These are phyloP conservation scores for Neolamprologus toae DNA, from an alignment of 2,113 vertebrate genomes.

Conservation along the genomic window DNA sequence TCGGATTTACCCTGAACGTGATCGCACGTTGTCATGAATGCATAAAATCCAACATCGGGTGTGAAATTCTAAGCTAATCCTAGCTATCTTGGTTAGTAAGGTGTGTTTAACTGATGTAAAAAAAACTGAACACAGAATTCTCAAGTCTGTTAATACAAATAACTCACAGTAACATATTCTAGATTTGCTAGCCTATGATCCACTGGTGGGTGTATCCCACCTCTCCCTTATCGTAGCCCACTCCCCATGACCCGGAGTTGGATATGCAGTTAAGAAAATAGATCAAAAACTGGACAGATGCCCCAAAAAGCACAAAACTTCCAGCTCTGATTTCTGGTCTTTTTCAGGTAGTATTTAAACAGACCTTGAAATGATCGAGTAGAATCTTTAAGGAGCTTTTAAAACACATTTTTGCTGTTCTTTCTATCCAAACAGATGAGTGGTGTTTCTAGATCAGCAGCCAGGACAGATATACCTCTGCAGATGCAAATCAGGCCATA, in stretches of 20 bases:
- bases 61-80: neutral
- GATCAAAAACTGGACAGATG: neutral
- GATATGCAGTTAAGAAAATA: neutral
- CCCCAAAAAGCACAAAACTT: neutral
- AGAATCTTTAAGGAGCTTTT: neutral
- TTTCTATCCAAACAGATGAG: neutral
- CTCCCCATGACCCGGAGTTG: neutral
- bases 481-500: conserved; percentile 23
- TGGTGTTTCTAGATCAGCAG: neutral
- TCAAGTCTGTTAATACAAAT: neutral
- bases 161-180: neutral
- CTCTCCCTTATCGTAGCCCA: neutral
- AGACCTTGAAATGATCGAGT: neutral
- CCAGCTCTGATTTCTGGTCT: neutral
- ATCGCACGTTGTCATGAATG: neutral
- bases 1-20: neutral
- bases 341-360: neutral
- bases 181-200: neutral
- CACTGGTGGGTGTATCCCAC: neutral
- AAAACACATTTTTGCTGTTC: neutral
- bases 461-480: conserved; percentile 8
- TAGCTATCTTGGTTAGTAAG: neutral
- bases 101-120: neutral
- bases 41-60: neutral
- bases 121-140: neutral